Base-by-base conservation (phyloP, 2,888 invertebrate genomes). In the Dryococelus australis region DNA sequence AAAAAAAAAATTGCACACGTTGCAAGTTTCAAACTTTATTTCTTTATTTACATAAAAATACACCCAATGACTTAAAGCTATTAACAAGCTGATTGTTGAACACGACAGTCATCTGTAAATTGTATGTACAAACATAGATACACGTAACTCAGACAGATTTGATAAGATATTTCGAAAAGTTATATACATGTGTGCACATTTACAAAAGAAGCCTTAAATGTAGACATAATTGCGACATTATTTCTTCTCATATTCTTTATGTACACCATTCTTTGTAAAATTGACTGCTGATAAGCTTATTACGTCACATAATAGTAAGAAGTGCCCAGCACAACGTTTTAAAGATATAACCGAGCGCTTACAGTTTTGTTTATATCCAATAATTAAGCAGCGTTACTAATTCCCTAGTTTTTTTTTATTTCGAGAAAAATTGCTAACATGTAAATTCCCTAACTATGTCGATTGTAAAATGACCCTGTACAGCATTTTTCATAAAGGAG, bases 371-470 rank as follows among this genome's bases (percentile, higher is more conserved):
- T n/a, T 65, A n/a, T 65, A 24, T 65, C n/a, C 65, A n/a, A 65
- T 65, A 65, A 24, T 9, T 65, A 0, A 65, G 65, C 65, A 24
- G 20, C 8, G 2, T 65, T 20, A n/a, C 65, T 65, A 65, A 16
- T 65, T 12, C n/a, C n/a, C 65, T 24, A 65, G 6, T 65, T 16
- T 65, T 2, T 20, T 65, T 65, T 65, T 10, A 9, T 65, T 65
- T n/a, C 65, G 16, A n/a, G 65, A 65, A 65, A 65, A 65, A 65
- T 8, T 16, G 16, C 65, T n/a, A 65, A 65, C 65, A 65, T 65
- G 65, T 65, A 65, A 65, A 65, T 65, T 65, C 65, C 65, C 65
- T 65, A 65, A 65, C 65, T 65, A 65, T 65, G 65, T 65, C 65
- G 65, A 65, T 65, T 65, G 65, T 65, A 24, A 65, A 65, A 24